phyloP scores from a whole-genome alignment of 2,888 invertebrate species.

The Drosophila kuntzei region DNA sequence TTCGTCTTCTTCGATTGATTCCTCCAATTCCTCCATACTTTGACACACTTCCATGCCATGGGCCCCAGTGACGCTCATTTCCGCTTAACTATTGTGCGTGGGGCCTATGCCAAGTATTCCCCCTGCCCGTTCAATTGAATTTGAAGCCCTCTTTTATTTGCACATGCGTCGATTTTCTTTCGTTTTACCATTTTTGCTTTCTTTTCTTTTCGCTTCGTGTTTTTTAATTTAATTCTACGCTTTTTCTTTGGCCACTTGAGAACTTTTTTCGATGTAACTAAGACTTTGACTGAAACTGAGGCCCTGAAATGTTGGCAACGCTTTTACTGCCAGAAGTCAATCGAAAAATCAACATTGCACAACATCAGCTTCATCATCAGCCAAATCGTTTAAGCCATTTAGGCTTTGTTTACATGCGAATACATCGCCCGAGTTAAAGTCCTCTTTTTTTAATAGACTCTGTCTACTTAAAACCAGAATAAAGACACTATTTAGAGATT shows the following conservation, averaged over 20 bases:
- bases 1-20: constrained; percentile 56
- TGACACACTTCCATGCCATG: constrained; percentile 46
- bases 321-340: constrained; percentile 42
- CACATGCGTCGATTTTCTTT: constrained; percentile 49
- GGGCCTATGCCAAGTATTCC: constrained; percentile 25
- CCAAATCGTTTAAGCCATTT: constrained; percentile 57
- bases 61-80: constrained; percentile 73
- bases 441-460: constrained; percentile 12
- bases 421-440: constrained; percentile 11
- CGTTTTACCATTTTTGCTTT: constrained; percentile 31
- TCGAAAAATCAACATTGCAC: constrained; percentile 53
- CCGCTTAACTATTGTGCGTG: constrained; percentile 73
- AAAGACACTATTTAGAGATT: constrained; percentile 11
- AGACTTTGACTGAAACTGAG: constrained; percentile 44
- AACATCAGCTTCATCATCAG: constrained; percentile 20
- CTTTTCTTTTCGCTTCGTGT: constrained; percentile 28
- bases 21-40: constrained; percentile 26
- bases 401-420: constrained; percentile 46
- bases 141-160: constrained; percentile 66
- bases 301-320: constrained; percentile 38
- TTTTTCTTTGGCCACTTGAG: constrained; percentile 56
- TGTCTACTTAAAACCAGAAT: neutral
- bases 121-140: constrained; percentile 57
- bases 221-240: constrained; percentile 70
- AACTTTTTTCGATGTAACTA: constrained; percentile 52